Base-by-base conservation (phyloP, 2,888 invertebrate species). In the Ennomos fuscantarius region DNA sequence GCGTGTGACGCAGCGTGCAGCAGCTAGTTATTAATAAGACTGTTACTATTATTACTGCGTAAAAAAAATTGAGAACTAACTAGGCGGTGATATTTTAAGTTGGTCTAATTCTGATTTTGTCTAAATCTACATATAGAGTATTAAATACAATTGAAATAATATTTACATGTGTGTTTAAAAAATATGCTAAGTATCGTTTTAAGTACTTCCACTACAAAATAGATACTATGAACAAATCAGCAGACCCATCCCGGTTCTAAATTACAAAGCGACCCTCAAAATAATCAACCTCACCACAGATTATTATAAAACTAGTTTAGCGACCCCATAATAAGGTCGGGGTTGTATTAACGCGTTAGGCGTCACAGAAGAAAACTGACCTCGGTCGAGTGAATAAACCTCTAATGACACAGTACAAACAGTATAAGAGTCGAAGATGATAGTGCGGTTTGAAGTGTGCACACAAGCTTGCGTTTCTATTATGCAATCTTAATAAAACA, bases 371-470 rank as follows among this genome's bases (percentile, higher is more conserved):
- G 84, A 87, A 89, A 88, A 90, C 87, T 89, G 89, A 90, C 89
- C 89, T 89, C 89, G 82, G 82, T 78, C 80, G 86, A 87, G 81
- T 88, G 89, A 85, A 89, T 88, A 89, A 87, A 89, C 81, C 83
- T 85, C 80, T 87, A 84, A 87, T 87, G 83, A 84, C 82, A 84
- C 76, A 35, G 32, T 49, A 39, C 10, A 54, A 45, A 59, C 53
- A 59, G 58, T 59, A 59, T 40, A 3, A 8, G 36, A 36, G 39
- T 52, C 11, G 33, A 15, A 0, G 11, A 41, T 15, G 37, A 42
- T 6, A 12, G 11, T 13, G 31, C 9, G 8, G 13, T 32, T 42
- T 42, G n/a, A 15, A 6, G 12, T 34, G 40, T 40, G 31, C 53
- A 53, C 45, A 52, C 36, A 9, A 32, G 15, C 9, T 11, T 47